Evolutionary conservation across 2,113 vertebrate species (phyloP).

Genomic region (Tor tambroides): DNA sequence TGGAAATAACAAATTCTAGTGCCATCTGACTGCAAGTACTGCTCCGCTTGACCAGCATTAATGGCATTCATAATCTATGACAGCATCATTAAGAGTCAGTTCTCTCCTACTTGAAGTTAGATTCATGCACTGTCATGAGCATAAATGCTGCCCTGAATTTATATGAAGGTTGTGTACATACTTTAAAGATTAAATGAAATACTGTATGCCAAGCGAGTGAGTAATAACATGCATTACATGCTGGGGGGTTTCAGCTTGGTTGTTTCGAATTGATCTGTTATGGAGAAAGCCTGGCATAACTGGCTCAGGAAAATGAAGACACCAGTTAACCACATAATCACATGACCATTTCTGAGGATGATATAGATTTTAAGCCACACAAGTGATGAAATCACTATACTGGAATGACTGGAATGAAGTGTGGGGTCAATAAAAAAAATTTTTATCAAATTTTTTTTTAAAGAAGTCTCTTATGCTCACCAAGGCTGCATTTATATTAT

Average conservation of each 20-base stretch:
- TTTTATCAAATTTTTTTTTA: no score
- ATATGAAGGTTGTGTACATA: neutral
- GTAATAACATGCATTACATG: neutral
- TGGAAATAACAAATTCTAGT: neutral
- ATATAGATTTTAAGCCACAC: neutral
- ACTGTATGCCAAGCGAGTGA: neutral
- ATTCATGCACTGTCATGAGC: constrained; percentile 14
- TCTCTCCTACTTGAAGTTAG: neutral
- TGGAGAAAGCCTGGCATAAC: neutral
- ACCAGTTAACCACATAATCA: neutral
- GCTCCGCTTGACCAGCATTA: neutral
- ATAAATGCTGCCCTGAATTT: neutral
- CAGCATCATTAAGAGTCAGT: constrained; percentile 22
- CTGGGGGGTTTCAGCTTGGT: neutral
- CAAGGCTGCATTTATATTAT: no score
- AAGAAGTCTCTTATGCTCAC: no score
- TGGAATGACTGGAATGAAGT: neutral
- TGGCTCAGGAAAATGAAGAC: neutral
- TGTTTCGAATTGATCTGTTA: neutral
- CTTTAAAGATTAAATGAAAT: neutral
- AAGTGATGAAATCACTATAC: neutral
- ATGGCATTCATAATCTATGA: constrained; percentile 35
- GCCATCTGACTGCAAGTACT: constrained; percentile 9
- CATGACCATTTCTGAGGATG: no score
- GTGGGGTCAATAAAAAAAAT: no score